phyloP scores from a whole-genome alignment of 2,888 invertebrate genomes.

The Catocala fraxini region DNA sequence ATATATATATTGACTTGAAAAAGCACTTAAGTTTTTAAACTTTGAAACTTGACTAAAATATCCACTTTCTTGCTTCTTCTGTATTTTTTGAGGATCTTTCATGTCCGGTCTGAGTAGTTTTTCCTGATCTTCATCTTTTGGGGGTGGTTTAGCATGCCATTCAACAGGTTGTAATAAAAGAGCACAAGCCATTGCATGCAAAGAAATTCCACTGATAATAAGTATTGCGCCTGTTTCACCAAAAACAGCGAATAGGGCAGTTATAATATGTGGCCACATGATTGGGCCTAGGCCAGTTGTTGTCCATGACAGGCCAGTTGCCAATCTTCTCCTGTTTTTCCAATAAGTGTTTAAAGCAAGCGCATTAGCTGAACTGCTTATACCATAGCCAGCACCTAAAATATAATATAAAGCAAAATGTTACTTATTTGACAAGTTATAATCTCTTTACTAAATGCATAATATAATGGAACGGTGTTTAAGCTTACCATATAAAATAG shows the following conservation, averaged over 20 bases:
- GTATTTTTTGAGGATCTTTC: slow-evolving; percentile 49
- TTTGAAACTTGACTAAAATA: slow-evolving; percentile 77
- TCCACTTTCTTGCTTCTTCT: slow-evolving; percentile 70
- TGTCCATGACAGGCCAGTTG: slow-evolving; percentile 91
- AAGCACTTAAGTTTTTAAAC: slow-evolving; percentile 78
- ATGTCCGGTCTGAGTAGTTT: slow-evolving; percentile 58
- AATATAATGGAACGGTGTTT: not conserved
- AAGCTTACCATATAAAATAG: slow-evolving; percentile 90
- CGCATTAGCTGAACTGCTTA: slow-evolving; percentile 90
- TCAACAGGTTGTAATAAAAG: slow-evolving; percentile 91
- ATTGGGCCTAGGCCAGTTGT: slow-evolving; percentile 92
- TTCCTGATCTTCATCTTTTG: slow-evolving; percentile 64
- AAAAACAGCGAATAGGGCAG: slow-evolving; percentile 87
- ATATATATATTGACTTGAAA: slow-evolving; percentile 90
- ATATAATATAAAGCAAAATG: not conserved
- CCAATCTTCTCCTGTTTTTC: slow-evolving; percentile 90
- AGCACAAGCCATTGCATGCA: slow-evolving; percentile 90
- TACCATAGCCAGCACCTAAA: slow-evolving; percentile 89
- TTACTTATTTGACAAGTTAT: too few relatives aligned
- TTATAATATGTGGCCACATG: slow-evolving; percentile 91
- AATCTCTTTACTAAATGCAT: too few relatives aligned
- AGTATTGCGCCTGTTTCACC: slow-evolving; percentile 90
- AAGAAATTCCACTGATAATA: slow-evolving; percentile 89
- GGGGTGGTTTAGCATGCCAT: slow-evolving; percentile 89
- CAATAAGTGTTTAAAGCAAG: slow-evolving; percentile 92